Conservation (phyloP, 64 coral and sea anemone species). For the Orbicella faveolata region DNA sequence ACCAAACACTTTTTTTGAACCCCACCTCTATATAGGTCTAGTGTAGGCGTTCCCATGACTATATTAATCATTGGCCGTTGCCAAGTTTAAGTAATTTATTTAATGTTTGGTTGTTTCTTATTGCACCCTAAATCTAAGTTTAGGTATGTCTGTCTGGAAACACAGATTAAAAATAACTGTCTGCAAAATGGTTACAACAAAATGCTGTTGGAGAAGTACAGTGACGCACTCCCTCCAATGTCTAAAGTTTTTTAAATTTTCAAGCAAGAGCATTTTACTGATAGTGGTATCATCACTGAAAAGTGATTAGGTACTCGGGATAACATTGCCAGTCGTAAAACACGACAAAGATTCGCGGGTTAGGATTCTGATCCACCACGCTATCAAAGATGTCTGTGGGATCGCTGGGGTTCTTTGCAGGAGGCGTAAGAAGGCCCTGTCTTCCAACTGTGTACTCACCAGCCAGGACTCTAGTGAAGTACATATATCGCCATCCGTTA, state of each 20-base stretch:
- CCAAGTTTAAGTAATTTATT: too few species aligned
- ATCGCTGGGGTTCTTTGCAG: slow-evolving; percentile 22
- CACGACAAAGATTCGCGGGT: slow-evolving; percentile 52
- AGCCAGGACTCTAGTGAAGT: slow-evolving; percentile 46
- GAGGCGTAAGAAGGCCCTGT: slow-evolving; percentile 39
- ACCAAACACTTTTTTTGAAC: too few species aligned
- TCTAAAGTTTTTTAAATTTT: neutral
- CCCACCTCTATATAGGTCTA: too few species aligned
- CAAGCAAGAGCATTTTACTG: neutral
- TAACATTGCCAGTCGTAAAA: slow-evolving; percentile 74
- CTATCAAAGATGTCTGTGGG: slow-evolving; percentile 44
- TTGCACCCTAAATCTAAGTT: too few species aligned
- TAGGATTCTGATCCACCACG: slow-evolving; percentile 16
- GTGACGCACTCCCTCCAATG: too few species aligned
- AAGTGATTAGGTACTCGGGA: slow-evolving; percentile 46
- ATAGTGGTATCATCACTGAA: neutral
- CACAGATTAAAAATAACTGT: too few species aligned
- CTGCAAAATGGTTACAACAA: too few species aligned
- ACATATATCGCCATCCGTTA: slow-evolving; percentile 53
- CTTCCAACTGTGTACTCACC: slow-evolving; percentile 64
- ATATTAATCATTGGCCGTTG: too few species aligned
- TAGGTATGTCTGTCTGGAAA: too few species aligned
- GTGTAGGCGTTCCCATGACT: too few species aligned
- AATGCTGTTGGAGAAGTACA: too few species aligned
- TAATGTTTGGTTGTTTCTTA: too few species aligned